phyloP scores from a whole-genome alignment of 2,797 vertebrate species.

The Propithecus perrieri region DNA sequence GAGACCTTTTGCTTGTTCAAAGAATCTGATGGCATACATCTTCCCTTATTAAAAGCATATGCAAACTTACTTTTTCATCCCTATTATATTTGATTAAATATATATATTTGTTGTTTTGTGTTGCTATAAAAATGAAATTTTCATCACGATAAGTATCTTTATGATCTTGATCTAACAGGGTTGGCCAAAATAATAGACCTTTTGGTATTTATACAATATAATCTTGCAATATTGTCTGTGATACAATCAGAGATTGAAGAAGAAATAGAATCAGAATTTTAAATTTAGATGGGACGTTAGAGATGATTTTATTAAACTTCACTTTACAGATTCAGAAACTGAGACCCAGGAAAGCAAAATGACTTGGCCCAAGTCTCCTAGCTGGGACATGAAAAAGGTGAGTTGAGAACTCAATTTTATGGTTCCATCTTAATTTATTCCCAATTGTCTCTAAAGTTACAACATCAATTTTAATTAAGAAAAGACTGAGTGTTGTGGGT shows the following conservation, averaged over 20 bases:
- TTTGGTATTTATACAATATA: not conserved
- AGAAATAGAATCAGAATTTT: not conserved
- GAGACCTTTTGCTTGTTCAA: not conserved
- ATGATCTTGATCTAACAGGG: not conserved
- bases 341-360: not conserved
- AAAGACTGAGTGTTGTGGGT: not conserved
- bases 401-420: not conserved
- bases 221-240: not conserved
- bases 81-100: not conserved
- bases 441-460: not conserved
- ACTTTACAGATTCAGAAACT: not conserved
- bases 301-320: slow-evolving; percentile 10
- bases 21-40: not conserved
- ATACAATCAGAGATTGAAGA: not conserved
- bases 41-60: not conserved
- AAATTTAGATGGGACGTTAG: not conserved
- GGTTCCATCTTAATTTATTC: not conserved
- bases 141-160: not conserved
- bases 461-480: not conserved
- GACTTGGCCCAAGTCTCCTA: not conserved
- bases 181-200: not conserved
- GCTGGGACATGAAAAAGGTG: not conserved
- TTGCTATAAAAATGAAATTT: not conserved
- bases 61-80: not conserved
- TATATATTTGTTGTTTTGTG: not conserved